Evolutionary conservation across 2,888 invertebrate genomes (phyloP), one percentile per base, ranked within the genome.

Genomic region (Lymantria monacha): DNA sequence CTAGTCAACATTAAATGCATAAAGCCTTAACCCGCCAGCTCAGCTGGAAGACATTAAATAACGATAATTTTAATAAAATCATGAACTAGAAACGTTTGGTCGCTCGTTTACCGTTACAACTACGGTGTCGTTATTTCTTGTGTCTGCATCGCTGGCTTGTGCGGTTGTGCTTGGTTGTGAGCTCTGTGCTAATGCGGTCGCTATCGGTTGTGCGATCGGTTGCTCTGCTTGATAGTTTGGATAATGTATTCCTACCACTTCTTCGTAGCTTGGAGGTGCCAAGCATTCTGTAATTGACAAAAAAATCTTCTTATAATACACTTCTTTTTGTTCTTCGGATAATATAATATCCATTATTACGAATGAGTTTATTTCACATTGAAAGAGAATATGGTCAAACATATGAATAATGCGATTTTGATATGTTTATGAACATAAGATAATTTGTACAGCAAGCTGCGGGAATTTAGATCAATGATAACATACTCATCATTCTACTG

Each of bases 261-360:
- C 90, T 41, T 91, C 90, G 71, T 91, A 91, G 63, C 91, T 91
- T 0, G 90, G 90, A 1, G 90, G 90, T 0, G 89, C 90, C 81
- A 90, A 82, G 51, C 79, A 82, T 73, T 91, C 90, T 91, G 88
- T 15, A 89, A 85, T 66, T 47, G 13, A 46, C 48, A 62, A 30
- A 14, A 22, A 22, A 36, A 36, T 3, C n/a, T 2, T 36, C 10
- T 36, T 36, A 36, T 2, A 36, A 36, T 10, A 36, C 3, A 11
- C 3, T 1, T 36, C 7, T 3, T 36, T 10, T 36, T 5, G 22
- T 22, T 22, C 5, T 22, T n/a, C n/a, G n/a, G n/a, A n/a, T n/a
- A n/a, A n/a, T n/a, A n/a, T n/a, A n/a, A n/a, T n/a, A n/a, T n/a
- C n/a, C n/a, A n/a, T n/a, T n/a, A n/a, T n/a, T n/a, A n/a, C n/a